A percentile compares a stretch with the other conserved stretches of the same genome.
Conservation (phyloP, 2,888 invertebrate genomes). For the Hesperia comma region DNA sequence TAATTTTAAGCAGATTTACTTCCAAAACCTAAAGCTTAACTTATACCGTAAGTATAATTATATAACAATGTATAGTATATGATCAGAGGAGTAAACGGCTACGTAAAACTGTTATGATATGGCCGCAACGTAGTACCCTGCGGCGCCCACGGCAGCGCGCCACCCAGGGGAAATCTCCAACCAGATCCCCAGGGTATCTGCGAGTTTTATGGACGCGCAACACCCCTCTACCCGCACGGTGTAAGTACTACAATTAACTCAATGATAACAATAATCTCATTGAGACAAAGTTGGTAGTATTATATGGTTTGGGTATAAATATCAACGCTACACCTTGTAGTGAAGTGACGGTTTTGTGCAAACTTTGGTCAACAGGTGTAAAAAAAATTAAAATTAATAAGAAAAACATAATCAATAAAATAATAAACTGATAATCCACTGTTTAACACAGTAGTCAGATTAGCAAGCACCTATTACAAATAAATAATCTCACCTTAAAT, state of each 20-base stretch:
- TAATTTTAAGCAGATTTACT: constrained; percentile 38
- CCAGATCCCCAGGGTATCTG: constrained; percentile 75
- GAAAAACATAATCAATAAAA: too few relatives aligned
- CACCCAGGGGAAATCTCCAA: constrained; percentile 82
- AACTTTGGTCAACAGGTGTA: too few relatives aligned
- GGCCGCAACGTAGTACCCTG: constrained; percentile 82
- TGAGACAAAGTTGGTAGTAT: background rate
- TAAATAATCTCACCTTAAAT: too few relatives aligned
- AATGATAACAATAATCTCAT: background rate
- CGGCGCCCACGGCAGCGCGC: constrained; percentile 64
- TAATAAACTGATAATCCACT: too few relatives aligned
- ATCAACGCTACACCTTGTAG: too few relatives aligned
- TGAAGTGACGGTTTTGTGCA: too few relatives aligned
- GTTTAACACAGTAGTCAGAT: too few relatives aligned
- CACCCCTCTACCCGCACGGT: constrained; percentile 53
- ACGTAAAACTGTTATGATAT: constrained; percentile 84
- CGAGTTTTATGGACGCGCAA: constrained; percentile 81
- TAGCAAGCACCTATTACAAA: too few relatives aligned
- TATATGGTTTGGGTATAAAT: too few relatives aligned
- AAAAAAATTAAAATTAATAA: too few relatives aligned
- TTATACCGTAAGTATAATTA: background rate
- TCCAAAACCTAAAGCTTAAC: constrained; percentile 9
- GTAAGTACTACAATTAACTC: background rate
- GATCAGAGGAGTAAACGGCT: constrained; percentile 75
- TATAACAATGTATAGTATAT: constrained; percentile 3